Base-by-base conservation (phyloP, 2,888 invertebrate species). In the Mesodorylaimus sp. region DNA sequence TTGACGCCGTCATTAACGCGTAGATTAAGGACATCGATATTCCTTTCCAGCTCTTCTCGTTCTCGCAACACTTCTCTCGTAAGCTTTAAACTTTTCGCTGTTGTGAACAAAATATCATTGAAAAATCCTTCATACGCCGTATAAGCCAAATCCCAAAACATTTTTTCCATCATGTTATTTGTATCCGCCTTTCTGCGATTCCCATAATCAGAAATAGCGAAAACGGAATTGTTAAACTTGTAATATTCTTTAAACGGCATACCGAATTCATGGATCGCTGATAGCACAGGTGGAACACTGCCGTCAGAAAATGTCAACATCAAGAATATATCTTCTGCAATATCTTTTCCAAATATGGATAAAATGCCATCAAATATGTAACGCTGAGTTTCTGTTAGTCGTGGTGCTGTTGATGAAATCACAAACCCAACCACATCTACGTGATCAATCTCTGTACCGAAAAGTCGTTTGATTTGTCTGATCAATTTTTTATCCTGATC, bases 141-240 rank as follows among this genome's bases (percentile, higher is more conserved):
- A n/a, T n/a, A n/a, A n/a, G n/a, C n/a, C n/a, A n/a, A n/a, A n/a
- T n/a, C n/a, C n/a, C n/a, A n/a, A n/a, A n/a, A n/a, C n/a, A n/a
- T n/a, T n/a, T n/a, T n/a, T n/a, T n/a, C n/a, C n/a, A n/a, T n/a
- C n/a, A n/a, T n/a, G n/a, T n/a, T n/a, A n/a, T n/a, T n/a, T n/a
- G n/a, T n/a, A n/a, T n/a, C n/a, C n/a, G n/a, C n/a, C n/a, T n/a
- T n/a, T n/a, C n/a, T n/a, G n/a, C n/a, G n/a, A n/a, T n/a, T n/a
- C n/a, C n/a, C n/a, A n/a, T n/a, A n/a, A n/a, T n/a, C n/a, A n/a
- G n/a, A n/a, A n/a, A n/a, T 54, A 26, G 60, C 61, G 10, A 37
- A 48, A 1, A 53, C 44, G 41, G 60, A 61, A 49, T 59, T 60
- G 1, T 59, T 61, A 1, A 58, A 55, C 36, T 36, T 36, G n/a